Evolutionary conservation across 2,888 invertebrate species (phyloP), one percentile per base, ranked within the genome.

Genomic region (Timandra comae): DNA sequence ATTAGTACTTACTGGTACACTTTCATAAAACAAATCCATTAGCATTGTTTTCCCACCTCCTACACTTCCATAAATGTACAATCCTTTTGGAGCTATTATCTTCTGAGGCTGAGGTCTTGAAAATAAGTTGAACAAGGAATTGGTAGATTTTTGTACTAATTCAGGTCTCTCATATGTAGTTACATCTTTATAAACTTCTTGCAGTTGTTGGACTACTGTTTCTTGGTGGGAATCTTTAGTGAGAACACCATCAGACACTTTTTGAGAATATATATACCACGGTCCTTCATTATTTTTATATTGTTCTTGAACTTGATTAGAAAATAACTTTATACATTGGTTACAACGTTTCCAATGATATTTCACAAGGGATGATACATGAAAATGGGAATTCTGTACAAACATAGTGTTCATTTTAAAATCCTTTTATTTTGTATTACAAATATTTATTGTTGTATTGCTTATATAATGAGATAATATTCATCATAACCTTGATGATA

Each of bases 11-110:
- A 81, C 80, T 34, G 85, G 84, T 12, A 79, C 57, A 46, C 75
- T 77, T 54, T 96, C 91, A 85, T 93, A 96, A 82, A 99, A 99
- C 58, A 99, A 81, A 81, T 99, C 99, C 99, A 99, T 99, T 36
- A 99, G 82, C 93, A 99, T 99, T 3, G 99, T 99, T 88, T 99
- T 99, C 26, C 99, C 99, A 52, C 96, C 95, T 27, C 97, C 96
- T 43, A 96, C 96, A 62, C 96, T 92, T 34, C 97, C 97, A 78
- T 93, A 91, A 38, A 97, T 90, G 63, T 98, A 97, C 7, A 97
- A 77, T 3, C 97, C 97, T 72, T 90, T 90, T 1, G 94, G 93
- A 22, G 87, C 86, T 41, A 85, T 72, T 13, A 82, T 75, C 43
- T 84, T 86, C 29, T 61, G 61, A 2, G 86, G 75, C 45, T 73